These are phyloP conservation scores for Acrocyrtus sp. DNA, from an alignment of 2,888 invertebrate species.

Conservation along the genomic window DNA sequence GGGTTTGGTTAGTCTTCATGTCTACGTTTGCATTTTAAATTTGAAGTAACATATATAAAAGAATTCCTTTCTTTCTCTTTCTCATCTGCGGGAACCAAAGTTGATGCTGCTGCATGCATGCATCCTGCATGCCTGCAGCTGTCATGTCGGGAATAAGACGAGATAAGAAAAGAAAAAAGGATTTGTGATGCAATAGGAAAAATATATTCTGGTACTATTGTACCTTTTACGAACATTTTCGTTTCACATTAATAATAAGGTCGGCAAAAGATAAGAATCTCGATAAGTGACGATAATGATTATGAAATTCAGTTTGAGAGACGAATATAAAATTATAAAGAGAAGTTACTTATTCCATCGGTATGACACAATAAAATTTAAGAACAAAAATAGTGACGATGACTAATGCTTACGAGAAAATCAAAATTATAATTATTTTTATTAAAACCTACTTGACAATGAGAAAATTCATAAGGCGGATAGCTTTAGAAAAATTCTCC, in stretches of 20 bases:
- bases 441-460: too few relatives aligned
- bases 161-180: constrained; percentile 22
- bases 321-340: too few relatives aligned
- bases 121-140: constrained; percentile 49
- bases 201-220: background rate
- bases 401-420: too few relatives aligned
- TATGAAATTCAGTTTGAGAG: background rate
- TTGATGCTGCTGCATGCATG: constrained; percentile 35
- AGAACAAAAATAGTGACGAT: too few relatives aligned
- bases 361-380: too few relatives aligned
- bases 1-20: constrained; percentile 1
- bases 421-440: too few relatives aligned
- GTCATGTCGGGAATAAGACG: constrained; percentile 31
- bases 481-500: too few relatives aligned
- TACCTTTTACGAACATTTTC: constrained; percentile 6
- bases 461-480: too few relatives aligned
- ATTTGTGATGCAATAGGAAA: constrained; percentile 7
- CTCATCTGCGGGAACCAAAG: background rate
- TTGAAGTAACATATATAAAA: background rate
- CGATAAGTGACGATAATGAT: background rate
- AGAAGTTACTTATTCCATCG: too few relatives aligned
- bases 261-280: constrained; percentile 2
- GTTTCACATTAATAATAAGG: constrained; percentile 28
- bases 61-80: too few relatives aligned
- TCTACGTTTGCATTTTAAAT: constrained; percentile 18